Conservation (phyloP, 2,888 invertebrate genomes). For the Nudaria mundana region DNA sequence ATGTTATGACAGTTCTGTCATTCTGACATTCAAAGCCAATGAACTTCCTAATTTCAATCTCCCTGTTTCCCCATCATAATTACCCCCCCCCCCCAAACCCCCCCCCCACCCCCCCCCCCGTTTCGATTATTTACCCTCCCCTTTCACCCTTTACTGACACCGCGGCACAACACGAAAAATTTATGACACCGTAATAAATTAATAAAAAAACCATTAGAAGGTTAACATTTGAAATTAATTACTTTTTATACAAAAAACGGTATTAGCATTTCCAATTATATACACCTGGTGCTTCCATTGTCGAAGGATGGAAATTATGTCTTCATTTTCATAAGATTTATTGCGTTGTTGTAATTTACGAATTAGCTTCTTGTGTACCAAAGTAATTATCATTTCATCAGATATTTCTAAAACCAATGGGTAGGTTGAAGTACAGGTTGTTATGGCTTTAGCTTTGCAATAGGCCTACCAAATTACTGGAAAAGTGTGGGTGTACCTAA, state of each 20-base stretch:
- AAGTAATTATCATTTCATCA: background rate
- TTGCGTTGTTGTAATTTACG: background rate
- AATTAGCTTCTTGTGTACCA: background rate
- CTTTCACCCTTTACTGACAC: slow-evolving; percentile 14
- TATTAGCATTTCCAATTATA: slow-evolving; percentile 38
- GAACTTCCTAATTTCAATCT: slow-evolving; percentile 18
- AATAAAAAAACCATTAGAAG: slow-evolving; percentile 47
- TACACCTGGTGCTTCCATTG: slow-evolving; percentile 42
- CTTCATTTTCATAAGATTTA: slow-evolving; percentile 30
- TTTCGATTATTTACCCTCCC: slow-evolving; percentile 21
- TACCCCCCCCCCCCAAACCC: slow-evolving; percentile 22
- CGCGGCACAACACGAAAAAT: slow-evolving; percentile 26
- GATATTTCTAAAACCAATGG: too few relatives aligned
- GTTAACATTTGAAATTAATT: slow-evolving; percentile 53
- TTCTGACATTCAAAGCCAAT: slow-evolving; percentile 14
- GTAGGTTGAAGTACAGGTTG: too few relatives aligned
- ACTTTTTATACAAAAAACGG: slow-evolving; percentile 36
- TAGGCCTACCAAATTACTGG: too few relatives aligned
- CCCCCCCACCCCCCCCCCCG: slow-evolving; percentile 16
- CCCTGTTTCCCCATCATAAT: slow-evolving; percentile 21
- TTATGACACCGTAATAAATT: slow-evolving; percentile 32
- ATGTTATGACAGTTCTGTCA: too few relatives aligned
- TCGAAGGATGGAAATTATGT: slow-evolving; percentile 25
- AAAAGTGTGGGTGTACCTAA: too few relatives aligned
- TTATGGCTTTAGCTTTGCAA: too few relatives aligned